phyloP scores from a whole-genome alignment of 2,113 vertebrate genomes.

The Phoenicopterus ruber region DNA sequence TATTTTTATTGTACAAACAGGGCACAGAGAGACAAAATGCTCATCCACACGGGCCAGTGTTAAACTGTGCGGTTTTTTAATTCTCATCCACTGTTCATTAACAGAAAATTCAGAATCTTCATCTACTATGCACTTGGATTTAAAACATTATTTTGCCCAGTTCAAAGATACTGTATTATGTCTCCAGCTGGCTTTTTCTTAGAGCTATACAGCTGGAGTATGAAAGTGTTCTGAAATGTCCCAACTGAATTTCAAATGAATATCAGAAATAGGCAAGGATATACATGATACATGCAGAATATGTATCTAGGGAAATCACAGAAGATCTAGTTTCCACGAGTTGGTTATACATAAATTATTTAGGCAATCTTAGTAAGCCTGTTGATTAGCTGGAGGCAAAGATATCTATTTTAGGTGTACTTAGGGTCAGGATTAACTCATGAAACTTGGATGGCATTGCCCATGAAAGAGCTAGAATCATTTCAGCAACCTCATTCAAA shows the following conservation, averaged over 20 bases:
- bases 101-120: background rate
- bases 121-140: background rate
- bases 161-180: slow-evolving; percentile 3
- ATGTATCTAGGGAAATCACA: slow-evolving; percentile 61
- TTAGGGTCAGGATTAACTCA: slow-evolving; percentile 51
- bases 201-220: slow-evolving; percentile 35
- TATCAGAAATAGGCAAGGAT: slow-evolving; percentile 60
- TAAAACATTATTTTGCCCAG: background rate
- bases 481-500: background rate
- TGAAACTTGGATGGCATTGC: background rate
- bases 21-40: background rate
- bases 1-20: background rate
- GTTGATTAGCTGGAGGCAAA: slow-evolving; percentile 60
- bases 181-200: slow-evolving; percentile 46
- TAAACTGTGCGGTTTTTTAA: background rate
- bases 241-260: slow-evolving; percentile 63
- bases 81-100: background rate
- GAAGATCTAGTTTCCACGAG: slow-evolving; percentile 55
- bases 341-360: slow-evolving; percentile 65
- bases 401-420: slow-evolving; percentile 40
- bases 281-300: slow-evolving; percentile 55
- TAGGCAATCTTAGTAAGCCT: slow-evolving; percentile 44
- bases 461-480: background rate
- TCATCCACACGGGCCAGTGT: background rate
- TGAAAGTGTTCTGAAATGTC: slow-evolving; percentile 42